Evolutionary conservation across 2,113 vertebrate species (phyloP), one percentile per base, ranked within the genome.

Genomic region (Dipodomys stephensi): DNA sequence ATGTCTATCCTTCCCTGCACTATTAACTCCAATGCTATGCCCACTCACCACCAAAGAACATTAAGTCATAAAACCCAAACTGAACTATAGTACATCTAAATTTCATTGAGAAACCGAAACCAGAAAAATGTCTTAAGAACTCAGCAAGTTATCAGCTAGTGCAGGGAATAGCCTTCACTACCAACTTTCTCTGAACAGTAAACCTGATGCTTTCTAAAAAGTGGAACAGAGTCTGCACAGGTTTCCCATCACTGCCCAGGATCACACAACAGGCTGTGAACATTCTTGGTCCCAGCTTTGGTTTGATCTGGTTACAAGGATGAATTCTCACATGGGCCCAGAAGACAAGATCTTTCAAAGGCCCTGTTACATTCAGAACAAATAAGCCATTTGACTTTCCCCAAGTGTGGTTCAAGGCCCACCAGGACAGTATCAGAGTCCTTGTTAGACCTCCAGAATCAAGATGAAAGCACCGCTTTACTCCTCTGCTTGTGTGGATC

Each of bases 361-460:
- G 15, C 12, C 3, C 25, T 15, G 7, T 6, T 35, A 44, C n/a
- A 73, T 44, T 27, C 72, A 69, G 53, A 93, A 72, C n/a, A 12
- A 8, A 25, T 25, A 18, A 27, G 20, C 13, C 74, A 10, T n/a
- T 4, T 28, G 27, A 68, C 1, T 23, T 35, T 22, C 5, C 60
- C 62, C 32, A 53, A 20, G 6, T 44, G n/a, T 22, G 2, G 60
- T 5, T 79, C n/a, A 60, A 74, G 44, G 39, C 39, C 82, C 49
- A 9, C 7, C 4, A 18, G 1, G 4, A 0, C 3, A 2, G 27
- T n/a, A 10, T n/a, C 2, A 0, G 15, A 30, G 18, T 6, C 13
- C 60, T 62, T 7, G 7, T 10, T 2, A 32, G 71, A 46, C 19
- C 0, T 19, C 10, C 23, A 25, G 15, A 27, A 28, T 0, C 3